These are phyloP conservation scores for Polypterus senegalus DNA, from an alignment of 2,113 vertebrate genomes.

Conservation along the genomic window DNA sequence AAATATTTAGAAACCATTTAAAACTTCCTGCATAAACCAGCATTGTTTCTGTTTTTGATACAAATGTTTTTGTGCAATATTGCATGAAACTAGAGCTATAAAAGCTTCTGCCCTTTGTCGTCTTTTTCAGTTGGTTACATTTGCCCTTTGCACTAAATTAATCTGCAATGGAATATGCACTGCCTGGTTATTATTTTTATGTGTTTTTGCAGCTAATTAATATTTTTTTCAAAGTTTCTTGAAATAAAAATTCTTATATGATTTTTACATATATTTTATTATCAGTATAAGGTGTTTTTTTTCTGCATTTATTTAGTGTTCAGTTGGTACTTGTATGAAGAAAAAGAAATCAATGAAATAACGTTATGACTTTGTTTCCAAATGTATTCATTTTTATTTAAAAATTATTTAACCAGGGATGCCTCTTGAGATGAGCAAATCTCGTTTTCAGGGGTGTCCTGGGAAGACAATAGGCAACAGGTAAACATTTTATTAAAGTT, in stretches of 20 bases:
- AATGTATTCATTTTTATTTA: conserved; percentile 64
- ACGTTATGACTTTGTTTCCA: conserved; percentile 39
- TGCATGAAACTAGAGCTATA: neutral
- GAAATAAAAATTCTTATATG: no score
- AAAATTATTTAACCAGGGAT: conserved; percentile 71
- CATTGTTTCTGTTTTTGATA: no score
- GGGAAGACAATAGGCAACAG: conserved; percentile 65
- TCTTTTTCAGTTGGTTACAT: conserved; percentile 35
- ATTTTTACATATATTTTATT: no score
- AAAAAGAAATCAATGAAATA: conserved; percentile 51
- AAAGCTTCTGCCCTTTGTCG: conserved; percentile 30
- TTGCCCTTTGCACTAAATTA: conserved; percentile 43
- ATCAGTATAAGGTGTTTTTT: no score
- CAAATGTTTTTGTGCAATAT: neutral
- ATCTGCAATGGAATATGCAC: conserved; percentile 10
- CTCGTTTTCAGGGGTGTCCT: conserved; percentile 72
- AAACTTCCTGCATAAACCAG: no score
- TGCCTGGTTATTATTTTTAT: no score
- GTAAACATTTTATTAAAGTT: conserved; percentile 61
- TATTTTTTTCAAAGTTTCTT: no score
- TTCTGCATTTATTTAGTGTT: conserved; percentile 60
- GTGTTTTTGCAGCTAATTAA: no score
- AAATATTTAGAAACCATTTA: no score
- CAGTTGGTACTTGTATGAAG: conserved; percentile 40
- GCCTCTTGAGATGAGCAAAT: conserved; percentile 71